Evolutionary conservation across 2,888 invertebrate species (phyloP).

Genomic region (Drosophila anomelani): DNA sequence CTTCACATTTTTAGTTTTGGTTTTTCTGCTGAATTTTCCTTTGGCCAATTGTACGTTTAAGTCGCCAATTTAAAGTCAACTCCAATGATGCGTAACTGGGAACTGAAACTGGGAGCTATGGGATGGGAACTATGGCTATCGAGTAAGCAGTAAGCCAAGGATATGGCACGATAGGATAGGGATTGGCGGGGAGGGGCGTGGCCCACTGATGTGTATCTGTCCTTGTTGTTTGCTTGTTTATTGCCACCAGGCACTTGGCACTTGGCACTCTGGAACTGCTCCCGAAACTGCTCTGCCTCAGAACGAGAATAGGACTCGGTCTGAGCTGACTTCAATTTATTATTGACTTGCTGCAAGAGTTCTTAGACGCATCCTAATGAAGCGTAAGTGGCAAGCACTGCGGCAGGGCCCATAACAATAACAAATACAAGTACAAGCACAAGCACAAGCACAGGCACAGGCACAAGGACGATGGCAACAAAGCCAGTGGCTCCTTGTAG

Average conservation of each 20-base stretch:
- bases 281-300: constrained; percentile 16
- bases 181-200: constrained; percentile 31
- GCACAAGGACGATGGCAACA: constrained; percentile 19
- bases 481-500: constrained; percentile 59
- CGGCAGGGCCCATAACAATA: constrained; percentile 66
- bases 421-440: constrained; percentile 37
- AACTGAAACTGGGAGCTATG: not conserved
- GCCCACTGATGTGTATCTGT: constrained; percentile 46
- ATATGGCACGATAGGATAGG: not conserved
- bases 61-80: constrained; percentile 49
- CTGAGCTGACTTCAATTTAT: constrained; percentile 52
- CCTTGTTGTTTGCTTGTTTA: constrained; percentile 59
- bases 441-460: constrained; percentile 11
- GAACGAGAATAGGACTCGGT: constrained; percentile 14
- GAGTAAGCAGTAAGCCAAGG: not conserved
- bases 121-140: not conserved
- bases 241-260: constrained; percentile 49
- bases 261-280: constrained; percentile 34
- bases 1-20: constrained; percentile 19
- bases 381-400: constrained; percentile 78
- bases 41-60: constrained; percentile 41
- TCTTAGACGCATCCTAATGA: constrained; percentile 80
- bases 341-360: constrained; percentile 67
- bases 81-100: constrained; percentile 46
- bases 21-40: constrained; percentile 29